phyloP scores from a whole-genome alignment of 2,113 vertebrate genomes.

The Anguilla rostrata region DNA sequence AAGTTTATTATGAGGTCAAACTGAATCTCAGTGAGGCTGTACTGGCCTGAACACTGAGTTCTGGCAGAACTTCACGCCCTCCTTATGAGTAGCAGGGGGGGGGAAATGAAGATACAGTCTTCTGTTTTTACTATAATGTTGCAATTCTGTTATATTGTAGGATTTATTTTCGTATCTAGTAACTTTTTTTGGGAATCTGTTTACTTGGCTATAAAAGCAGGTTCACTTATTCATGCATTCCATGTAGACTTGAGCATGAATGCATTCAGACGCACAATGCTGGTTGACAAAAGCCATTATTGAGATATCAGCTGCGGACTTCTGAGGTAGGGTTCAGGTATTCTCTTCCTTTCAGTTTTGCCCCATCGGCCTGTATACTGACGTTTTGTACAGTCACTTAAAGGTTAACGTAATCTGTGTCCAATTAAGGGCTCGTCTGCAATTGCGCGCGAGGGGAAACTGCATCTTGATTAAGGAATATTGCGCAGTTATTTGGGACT shows the following conservation, averaged over 20 bases:
- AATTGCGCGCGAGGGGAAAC: background rate
- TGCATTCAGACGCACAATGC: background rate
- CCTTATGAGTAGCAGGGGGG: background rate
- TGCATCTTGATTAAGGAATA: background rate
- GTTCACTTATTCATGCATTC: background rate
- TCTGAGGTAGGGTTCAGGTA: background rate
- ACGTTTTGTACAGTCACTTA: background rate
- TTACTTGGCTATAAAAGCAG: background rate
- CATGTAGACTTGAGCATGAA: background rate
- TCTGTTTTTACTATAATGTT: background rate
- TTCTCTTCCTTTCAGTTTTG: background rate
- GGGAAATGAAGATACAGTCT: background rate
- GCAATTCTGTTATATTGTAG: background rate
- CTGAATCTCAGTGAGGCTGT: background rate
- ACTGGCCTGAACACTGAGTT: background rate
- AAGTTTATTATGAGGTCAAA: background rate
- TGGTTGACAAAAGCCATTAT: background rate
- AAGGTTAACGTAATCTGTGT: background rate
- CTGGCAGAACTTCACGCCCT: background rate
- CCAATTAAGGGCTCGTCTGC: background rate
- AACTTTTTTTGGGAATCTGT: background rate
- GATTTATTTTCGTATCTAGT: background rate
- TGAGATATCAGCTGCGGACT: background rate
- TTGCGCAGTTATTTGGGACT: background rate
- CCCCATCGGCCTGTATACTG: background rate